Conservation (phyloP, 1,140 invertebrate genomes). For the Venturia canescens region DNA sequence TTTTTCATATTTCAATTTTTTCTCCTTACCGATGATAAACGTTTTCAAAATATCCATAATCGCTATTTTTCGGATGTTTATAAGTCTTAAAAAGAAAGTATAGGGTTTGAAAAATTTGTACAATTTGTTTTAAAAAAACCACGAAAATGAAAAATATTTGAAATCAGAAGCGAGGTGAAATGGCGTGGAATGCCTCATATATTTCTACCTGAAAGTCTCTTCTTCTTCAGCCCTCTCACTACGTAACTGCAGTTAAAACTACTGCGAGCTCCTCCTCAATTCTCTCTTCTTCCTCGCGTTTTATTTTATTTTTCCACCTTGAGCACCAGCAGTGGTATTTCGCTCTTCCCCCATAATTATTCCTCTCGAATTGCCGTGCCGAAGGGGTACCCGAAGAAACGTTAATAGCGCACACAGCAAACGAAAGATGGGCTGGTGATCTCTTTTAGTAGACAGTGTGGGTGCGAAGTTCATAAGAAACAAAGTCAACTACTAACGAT, state of each 20-base stretch:
- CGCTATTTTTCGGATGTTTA: too few species aligned
- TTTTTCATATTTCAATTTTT: too few species aligned
- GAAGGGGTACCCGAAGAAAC: constrained; percentile 64
- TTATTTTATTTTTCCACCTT: constrained; percentile 49
- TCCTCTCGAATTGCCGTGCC: constrained; percentile 69
- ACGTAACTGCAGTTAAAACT: constrained; percentile 57
- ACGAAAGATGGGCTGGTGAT: constrained; percentile 4
- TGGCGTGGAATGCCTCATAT: too few species aligned
- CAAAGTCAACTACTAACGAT: not conserved
- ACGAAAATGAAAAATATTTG: too few species aligned
- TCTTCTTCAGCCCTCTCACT: constrained; percentile 43
- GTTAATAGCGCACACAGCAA: constrained; percentile 55
- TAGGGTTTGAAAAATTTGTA: too few species aligned
- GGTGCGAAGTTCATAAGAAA: not conserved
- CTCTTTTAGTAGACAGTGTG: constrained; percentile 40
- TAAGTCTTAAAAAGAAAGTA: too few species aligned
- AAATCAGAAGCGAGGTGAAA: too few species aligned
- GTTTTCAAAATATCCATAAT: too few species aligned
- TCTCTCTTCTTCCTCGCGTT: not conserved
- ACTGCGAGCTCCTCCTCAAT: constrained; percentile 52
- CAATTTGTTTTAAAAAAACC: too few species aligned
- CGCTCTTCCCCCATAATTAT: constrained; percentile 70
- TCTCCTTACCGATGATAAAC: too few species aligned
- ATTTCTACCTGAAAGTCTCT: constrained; percentile 12
- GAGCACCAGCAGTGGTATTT: constrained; percentile 66